Base-by-base conservation (phyloP, 2,797 vertebrate species). In the Alca torda region DNA sequence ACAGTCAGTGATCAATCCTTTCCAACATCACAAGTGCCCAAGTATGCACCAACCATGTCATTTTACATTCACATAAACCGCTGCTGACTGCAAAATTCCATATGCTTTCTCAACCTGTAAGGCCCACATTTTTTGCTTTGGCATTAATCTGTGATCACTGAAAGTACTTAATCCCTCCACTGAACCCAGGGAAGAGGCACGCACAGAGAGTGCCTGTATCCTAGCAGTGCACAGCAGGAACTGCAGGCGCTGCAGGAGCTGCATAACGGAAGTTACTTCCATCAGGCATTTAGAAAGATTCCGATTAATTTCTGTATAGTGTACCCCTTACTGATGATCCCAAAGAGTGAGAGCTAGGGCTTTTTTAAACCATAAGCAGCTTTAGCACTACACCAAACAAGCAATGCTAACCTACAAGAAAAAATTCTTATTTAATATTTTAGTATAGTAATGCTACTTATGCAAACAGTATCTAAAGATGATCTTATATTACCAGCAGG, bases 381-480 rank as follows among this genome's bases (percentile, higher is more conserved):
- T 91, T 48, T 90, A 95, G 92, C 89, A 86, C 74, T 90, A 56
- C 91, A 83, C 57, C 53, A 97, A 97, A 84, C 37, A 86, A 85
- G 76, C 70, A 82, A 91, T 63, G 87, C 39, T 93, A 67, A 97
- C 51, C 84, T 80, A 89, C 41, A 79, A 76, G 28, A 87, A 82
- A 91, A 95, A 84, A 76, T 8, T 79, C 64, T 90, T 84, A 90
- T 20, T 60, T 41, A 46, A 11, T 37, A n/a, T 87, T 80, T 89
- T 59, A 37, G 33, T 26, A 90, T 18, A 78, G 37, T 41, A 87
- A 87, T 25, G 48, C 48, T 54, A 81, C 41, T 80, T 85, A 30
- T 53, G 67, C 81, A 86, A 83, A 74, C 30, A 67, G 50, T 39
- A 79, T 50, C 76, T 92, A 46, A 57, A 80, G 77, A 93, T 9